A percentile compares a stretch with the other conserved stretches of the same genome.
Conservation (phyloP, 2,888 invertebrate genomes). For the Rhagonycha fulva region DNA sequence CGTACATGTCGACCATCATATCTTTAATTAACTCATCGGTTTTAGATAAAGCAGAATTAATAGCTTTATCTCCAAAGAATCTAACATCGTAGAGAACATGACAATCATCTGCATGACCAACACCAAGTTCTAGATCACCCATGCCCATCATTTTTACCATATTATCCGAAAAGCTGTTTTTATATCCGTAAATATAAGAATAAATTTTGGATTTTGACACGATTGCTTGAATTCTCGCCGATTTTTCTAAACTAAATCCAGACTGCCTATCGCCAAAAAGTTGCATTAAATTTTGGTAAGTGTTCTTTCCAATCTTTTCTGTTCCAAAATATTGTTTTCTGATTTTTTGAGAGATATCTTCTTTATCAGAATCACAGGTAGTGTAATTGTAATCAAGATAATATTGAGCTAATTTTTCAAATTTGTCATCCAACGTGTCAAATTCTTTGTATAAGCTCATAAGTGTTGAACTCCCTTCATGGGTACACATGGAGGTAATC, state of each 20-base stretch:
- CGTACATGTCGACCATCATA: background rate
- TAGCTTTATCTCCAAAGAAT: background rate
- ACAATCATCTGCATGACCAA: conserved; percentile 6
- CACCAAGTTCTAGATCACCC: background rate
- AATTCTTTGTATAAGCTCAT: conserved; percentile 51
- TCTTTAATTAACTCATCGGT: conserved; percentile 5
- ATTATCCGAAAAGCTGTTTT: background rate
- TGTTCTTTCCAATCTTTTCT: conserved; percentile 51
- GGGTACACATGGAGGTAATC: conserved; percentile 67
- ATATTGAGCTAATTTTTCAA: conserved; percentile 64
- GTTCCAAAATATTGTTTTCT: conserved; percentile 61
- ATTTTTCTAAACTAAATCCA: conserved; percentile 59
- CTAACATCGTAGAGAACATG: background rate
- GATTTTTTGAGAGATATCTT: conserved; percentile 58
- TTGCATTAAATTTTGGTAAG: conserved; percentile 41
- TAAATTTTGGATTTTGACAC: conserved; percentile 61
- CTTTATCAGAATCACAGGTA: conserved; percentile 55
- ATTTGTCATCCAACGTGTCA: conserved; percentile 52
- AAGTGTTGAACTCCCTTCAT: conserved; percentile 76
- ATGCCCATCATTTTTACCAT: background rate
- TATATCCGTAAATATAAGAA: conserved; percentile 52
- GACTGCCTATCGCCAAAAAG: conserved; percentile 67
- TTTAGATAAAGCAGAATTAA: background rate
- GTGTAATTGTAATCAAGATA: conserved; percentile 68
- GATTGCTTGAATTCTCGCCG: conserved; percentile 61